phyloP scores from a whole-genome alignment of 2,888 invertebrate species.

The Tenthredo distinguenda region DNA sequence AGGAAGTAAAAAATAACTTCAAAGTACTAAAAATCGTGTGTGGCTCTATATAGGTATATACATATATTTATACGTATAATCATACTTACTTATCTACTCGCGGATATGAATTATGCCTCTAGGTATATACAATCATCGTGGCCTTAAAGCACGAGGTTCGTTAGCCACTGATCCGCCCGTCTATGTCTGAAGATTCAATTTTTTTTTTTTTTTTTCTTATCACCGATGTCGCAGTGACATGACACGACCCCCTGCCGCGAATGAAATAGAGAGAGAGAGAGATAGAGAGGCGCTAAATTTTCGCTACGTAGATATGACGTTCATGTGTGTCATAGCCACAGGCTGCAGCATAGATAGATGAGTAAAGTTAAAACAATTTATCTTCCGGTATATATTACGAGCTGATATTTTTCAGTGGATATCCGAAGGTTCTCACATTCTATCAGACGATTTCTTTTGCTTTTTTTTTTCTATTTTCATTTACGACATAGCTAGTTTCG shows the following conservation, averaged over 20 bases:
- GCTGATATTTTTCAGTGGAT: neutral
- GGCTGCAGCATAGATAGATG: neutral
- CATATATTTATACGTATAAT: neutral
- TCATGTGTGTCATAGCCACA: neutral
- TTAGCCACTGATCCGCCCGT: neutral
- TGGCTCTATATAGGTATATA: too few relatives aligned
- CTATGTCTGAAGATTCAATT: neutral
- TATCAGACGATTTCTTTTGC: neutral
- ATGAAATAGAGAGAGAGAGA: neutral
- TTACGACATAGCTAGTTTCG: neutral
- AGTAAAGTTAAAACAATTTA: neutral
- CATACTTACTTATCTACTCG: neutral
- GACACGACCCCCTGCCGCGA: neutral
- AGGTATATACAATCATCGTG: neutral
- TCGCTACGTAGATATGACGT: neutral
- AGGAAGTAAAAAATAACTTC: too few relatives aligned
- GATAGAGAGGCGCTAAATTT: neutral
- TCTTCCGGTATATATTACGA: neutral
- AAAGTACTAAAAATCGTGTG: too few relatives aligned
- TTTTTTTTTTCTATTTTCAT: neutral
- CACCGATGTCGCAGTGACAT: neutral
- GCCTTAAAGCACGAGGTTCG: neutral
- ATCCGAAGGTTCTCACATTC: conserved; percentile 21
- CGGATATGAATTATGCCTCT: neutral
- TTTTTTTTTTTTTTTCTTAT: neutral